Evolutionary conservation across 92 coral and sea anemone species (phyloP), one percentile per base, ranked within the genome.

Genomic region (Anthopleura xanthogrammica): DNA sequence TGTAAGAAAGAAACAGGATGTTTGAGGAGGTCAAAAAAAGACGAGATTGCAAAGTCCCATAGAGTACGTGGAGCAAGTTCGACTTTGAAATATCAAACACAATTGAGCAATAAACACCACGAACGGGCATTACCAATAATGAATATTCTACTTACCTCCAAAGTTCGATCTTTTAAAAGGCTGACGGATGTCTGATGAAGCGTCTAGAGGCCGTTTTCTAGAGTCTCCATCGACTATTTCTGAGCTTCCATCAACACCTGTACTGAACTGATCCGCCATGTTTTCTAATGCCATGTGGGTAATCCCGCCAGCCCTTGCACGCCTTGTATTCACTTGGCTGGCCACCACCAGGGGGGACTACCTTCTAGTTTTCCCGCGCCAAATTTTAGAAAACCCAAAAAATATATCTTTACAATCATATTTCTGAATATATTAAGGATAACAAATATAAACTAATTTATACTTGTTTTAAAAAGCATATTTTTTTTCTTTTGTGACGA

Each of bases 151-250:
- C 98, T 75, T 82, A 97, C 99, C 95, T 90, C 96, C 95, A 83
- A 90, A 94, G 94, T 97, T 94, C 60, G 98, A 90, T 87, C 98
- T 92, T 84, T 97, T 97, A 80, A 64, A 92, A 80, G 95, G 87
- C 77, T 90, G 98, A 41, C 94, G 83, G 82, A 92, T 89, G 77
- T 97, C 98, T 74, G 89, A 83, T 41, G 95, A 89, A 41, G 83
- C 95, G 65, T 97, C 99, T 80, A 94, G 85, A 60, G 99, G 94
- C 83, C 99, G 87, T 86, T 97, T 97, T 82, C 95, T 89, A 48
- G 98, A 92, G 85, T 97, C 99, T 88, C 82, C 93, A 76, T 93
- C 88, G 79, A 80, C 83, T 80, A 92, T 90, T 79, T 94, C 98
- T 7, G 89, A 83, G 78, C 89, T 89, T 75, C 87, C 88, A 50